These are phyloP conservation scores for Oreocharis arfaki DNA, from an alignment of 2,113 vertebrate genomes.

Conservation along the genomic window DNA sequence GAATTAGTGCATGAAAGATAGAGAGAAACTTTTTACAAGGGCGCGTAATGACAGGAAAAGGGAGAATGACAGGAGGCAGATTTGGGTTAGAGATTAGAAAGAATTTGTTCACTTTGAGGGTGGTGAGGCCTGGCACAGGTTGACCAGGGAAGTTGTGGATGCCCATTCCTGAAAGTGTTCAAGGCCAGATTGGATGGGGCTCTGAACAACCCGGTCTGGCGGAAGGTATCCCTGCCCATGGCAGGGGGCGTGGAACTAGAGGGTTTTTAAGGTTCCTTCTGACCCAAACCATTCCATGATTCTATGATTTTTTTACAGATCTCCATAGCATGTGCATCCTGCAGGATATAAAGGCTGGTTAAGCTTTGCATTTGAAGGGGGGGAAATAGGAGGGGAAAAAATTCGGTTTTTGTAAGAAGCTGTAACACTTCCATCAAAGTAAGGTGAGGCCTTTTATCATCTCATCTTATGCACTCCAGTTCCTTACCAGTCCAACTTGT, in stretches of 20 bases:
- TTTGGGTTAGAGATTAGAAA: not conserved
- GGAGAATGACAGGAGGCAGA: not conserved
- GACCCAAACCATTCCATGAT: not conserved
- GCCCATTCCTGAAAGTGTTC: not conserved
- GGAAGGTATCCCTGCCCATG: not conserved
- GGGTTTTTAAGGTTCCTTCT: not conserved
- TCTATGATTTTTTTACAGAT: not conserved
- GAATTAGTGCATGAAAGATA: not conserved
- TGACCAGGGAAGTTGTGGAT: not conserved
- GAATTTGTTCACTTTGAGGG: not conserved
- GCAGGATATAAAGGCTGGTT: not conserved
- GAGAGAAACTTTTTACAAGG: not conserved
- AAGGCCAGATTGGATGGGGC: not conserved
- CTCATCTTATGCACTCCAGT: not conserved
- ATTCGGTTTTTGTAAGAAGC: not conserved
- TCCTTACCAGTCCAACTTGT: not conserved
- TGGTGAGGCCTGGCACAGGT: not conserved
- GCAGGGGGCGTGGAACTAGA: not conserved
- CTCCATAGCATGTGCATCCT: not conserved
- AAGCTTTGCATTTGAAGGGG: not conserved
- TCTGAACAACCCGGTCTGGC: not conserved
- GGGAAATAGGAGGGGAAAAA: fast-evolving
- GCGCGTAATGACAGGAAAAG: not conserved
- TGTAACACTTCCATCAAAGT: not conserved
- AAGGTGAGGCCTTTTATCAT: not conserved